phyloP scores from a whole-genome alignment of 2,797 vertebrate species.

The Tenualosa thibaudeaui region DNA sequence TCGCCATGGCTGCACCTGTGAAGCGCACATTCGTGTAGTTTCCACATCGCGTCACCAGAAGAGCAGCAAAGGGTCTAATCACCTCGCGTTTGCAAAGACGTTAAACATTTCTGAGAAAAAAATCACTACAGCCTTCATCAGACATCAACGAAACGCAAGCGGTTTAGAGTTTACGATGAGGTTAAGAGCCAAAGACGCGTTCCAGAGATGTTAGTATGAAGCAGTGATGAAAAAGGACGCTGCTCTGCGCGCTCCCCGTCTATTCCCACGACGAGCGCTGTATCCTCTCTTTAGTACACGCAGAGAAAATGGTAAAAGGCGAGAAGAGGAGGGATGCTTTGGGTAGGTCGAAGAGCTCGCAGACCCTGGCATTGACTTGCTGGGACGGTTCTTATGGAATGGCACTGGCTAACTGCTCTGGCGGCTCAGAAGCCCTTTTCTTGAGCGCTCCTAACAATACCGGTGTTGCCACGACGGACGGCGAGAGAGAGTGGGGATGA shows the following conservation, averaged over 20 bases:
- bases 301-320: conserved; percentile 58
- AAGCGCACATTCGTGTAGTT: conserved; percentile 57
- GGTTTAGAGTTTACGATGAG: background rate
- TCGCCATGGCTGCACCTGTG: conserved; percentile 80
- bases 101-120: conserved; percentile 32
- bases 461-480: conserved; percentile 83
- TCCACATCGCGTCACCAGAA: conserved; percentile 56
- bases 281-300: conserved; percentile 57
- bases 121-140: background rate
- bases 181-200: conserved; percentile 3
- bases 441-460: conserved; percentile 85
- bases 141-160: background rate
- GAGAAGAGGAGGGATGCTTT: conserved; percentile 49
- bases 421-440: conserved; percentile 83
- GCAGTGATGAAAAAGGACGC: conserved; percentile 24
- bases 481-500: conserved; percentile 87
- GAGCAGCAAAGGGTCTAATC: conserved; percentile 37
- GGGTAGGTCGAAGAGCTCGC: conserved; percentile 46
- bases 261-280: conserved; percentile 63
- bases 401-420: conserved; percentile 69
- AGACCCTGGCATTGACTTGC: conserved; percentile 57
- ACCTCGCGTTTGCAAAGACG: conserved; percentile 38
- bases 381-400: conserved; percentile 71
- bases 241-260: conserved; percentile 67
- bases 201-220: conserved; percentile 25